These are phyloP conservation scores for Hemiprocne comata DNA, from an alignment of 2,113 vertebrate genomes.

Conservation along the genomic window DNA sequence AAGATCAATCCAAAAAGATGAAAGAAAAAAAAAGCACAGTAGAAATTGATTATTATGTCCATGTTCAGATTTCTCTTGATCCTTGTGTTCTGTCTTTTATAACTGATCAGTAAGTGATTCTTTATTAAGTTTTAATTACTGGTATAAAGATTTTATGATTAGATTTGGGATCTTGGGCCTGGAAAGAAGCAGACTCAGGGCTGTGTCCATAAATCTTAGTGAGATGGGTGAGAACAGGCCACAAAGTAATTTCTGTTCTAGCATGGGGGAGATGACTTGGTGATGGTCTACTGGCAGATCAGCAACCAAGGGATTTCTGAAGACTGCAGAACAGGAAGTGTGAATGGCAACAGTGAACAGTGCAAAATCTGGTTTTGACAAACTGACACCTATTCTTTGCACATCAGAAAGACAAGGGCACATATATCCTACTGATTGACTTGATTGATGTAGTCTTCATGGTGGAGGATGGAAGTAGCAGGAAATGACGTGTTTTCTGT, in stretches of 20 bases:
- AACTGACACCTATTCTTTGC: not conserved
- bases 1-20: constrained; percentile 7
- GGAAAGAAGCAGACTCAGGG: not conserved
- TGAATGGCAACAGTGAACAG: not conserved
- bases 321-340: not conserved
- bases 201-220: not conserved
- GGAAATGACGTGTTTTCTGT: not conserved
- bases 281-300: not conserved
- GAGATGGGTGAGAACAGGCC: not conserved
- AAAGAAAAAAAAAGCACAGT: not conserved
- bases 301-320: not conserved
- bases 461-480: not conserved
- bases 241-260: not conserved
- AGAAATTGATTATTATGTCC: not conserved
- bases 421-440: not conserved
- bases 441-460: not conserved
- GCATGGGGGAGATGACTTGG: rapidly evolving
- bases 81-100: not conserved
- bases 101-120: not conserved
- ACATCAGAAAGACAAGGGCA: not conserved
- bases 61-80: not conserved
- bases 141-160: not conserved
- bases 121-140: constrained; percentile 6
- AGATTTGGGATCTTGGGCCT: not conserved
- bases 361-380: not conserved